These are phyloP conservation scores for Orientallactaga bullata DNA, from an alignment of 2,113 vertebrate genomes.

Conservation along the genomic window DNA sequence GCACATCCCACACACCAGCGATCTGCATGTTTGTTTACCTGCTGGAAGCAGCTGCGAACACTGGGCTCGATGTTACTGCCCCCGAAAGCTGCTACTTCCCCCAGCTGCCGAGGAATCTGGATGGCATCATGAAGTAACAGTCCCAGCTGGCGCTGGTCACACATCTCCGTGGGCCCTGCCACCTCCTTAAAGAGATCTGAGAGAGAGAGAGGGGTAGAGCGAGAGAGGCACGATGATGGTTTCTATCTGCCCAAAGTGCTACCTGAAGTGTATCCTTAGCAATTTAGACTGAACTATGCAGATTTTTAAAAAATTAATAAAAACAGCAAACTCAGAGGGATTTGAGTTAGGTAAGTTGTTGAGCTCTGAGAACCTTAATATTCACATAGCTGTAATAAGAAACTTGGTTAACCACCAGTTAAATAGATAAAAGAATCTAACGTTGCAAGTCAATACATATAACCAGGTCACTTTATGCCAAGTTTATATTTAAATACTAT, in stretches of 20 bases:
- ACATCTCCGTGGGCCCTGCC: constrained; percentile 92
- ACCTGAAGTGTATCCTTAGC: not conserved
- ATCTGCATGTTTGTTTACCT: constrained; percentile 86
- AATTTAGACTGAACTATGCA: not conserved
- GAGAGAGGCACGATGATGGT: not conserved
- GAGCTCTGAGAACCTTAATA: not conserved
- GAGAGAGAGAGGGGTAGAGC: constrained; percentile 23
- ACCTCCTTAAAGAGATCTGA: constrained; percentile 97
- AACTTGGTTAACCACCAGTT: not conserved
- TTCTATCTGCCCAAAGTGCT: not conserved
- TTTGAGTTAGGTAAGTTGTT: not conserved
- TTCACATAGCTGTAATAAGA: not conserved
- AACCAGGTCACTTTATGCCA: not conserved
- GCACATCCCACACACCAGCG: accelerated
- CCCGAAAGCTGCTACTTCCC: constrained; percentile 97
- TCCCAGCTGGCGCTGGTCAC: constrained; percentile 96
- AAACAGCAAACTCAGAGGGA: not conserved
- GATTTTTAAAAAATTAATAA: not conserved
- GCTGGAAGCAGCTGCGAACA: constrained; percentile 97
- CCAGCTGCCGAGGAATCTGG: constrained; percentile 96
- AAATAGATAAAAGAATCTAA: not conserved
- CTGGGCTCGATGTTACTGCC: constrained; percentile 99
- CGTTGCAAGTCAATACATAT: not conserved
- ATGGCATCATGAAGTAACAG: constrained; percentile 97
- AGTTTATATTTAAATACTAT: constrained; percentile 28